Percentiles rank a stretch among this genome's conserved stretches.
These are phyloP conservation scores for Ornithoptera priamus DNA, from an alignment of 2,888 invertebrate genomes.

Conservation along the genomic window DNA sequence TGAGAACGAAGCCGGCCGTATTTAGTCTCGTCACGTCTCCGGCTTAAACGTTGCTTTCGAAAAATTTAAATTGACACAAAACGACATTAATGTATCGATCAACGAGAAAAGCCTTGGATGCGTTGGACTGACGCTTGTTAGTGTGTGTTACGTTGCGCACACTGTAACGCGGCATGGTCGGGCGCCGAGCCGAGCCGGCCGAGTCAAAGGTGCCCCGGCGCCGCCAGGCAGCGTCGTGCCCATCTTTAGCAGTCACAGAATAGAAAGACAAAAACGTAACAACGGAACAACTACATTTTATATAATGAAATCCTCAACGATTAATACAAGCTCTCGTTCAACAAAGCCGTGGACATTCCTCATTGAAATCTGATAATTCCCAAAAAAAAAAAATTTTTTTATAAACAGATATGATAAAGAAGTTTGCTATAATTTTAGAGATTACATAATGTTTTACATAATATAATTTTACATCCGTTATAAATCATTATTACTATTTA, in stretches of 20 bases:
- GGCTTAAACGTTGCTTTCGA: conserved; percentile 60
- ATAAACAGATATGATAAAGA: not conserved
- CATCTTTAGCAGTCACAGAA: conserved; percentile 32
- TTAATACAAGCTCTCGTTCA: no score
- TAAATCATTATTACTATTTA: conserved; percentile 11
- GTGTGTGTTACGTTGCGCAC: conserved; percentile 55
- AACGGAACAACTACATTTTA: no score
- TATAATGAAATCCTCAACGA: no score
- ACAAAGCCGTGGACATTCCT: no score
- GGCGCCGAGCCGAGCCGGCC: conserved; percentile 47
- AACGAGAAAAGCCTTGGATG: conserved; percentile 17
- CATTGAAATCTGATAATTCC: no score
- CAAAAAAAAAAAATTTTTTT: not conserved
- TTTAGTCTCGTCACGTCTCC: conserved; percentile 61
- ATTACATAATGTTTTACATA: no score
- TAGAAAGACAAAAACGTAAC: not conserved
- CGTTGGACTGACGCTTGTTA: conserved; percentile 32
- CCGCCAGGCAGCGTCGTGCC: conserved; percentile 42
- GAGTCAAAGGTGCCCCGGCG: conserved; percentile 65
- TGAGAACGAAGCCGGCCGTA: conserved; percentile 45
- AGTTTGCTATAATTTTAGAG: no score
- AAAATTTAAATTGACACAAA: conserved; percentile 69
- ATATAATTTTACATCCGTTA: conserved; percentile 3
- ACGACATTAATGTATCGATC: conserved; percentile 66
- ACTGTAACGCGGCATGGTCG: conserved; percentile 38